Evolutionary conservation across 92 coral and sea anemone genomes (phyloP).

Genomic region (Montipora capitata): DNA sequence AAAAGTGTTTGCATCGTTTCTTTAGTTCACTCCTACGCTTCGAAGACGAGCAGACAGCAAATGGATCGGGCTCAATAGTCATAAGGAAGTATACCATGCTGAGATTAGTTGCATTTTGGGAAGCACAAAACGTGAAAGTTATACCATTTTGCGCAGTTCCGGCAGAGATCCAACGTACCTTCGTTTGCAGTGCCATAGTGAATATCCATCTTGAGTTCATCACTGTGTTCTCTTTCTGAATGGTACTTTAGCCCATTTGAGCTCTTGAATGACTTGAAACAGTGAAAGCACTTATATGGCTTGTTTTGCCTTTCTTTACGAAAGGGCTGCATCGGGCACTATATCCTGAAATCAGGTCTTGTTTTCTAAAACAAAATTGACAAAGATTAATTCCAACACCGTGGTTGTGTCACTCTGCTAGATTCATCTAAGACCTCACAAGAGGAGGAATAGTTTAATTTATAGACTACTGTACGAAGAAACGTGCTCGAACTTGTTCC

Average conservation of each 20-base stretch:
- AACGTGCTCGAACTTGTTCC: neutral
- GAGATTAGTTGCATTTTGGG: too few relatives aligned
- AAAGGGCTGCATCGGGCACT: slow-evolving; percentile 72
- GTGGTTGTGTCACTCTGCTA: neutral
- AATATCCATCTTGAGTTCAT: slow-evolving; percentile 42
- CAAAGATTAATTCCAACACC: neutral
- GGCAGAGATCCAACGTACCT: neutral
- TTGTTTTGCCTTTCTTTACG: slow-evolving; percentile 59
- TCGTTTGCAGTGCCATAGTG: neutral
- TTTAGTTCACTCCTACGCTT: too few relatives aligned
- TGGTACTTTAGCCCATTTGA: slow-evolving; percentile 89
- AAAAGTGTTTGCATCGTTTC: too few relatives aligned
- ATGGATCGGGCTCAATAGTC: too few relatives aligned
- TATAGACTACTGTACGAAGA: neutral
- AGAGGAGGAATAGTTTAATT: neutral
- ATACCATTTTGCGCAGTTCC: too few relatives aligned
- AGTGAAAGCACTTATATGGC: slow-evolving; percentile 66
- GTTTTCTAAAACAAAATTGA: slow-evolving; percentile 3
- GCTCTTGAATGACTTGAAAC: slow-evolving; percentile 85
- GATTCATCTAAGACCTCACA: neutral
- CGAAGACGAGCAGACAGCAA: too few relatives aligned
- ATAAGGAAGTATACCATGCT: too few relatives aligned
- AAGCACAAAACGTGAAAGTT: too few relatives aligned
- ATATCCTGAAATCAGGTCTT: neutral
- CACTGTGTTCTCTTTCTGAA: slow-evolving; percentile 65